Evolutionary conservation across 2,888 invertebrate species (phyloP).

Genomic region (Osmoderma eremita): DNA sequence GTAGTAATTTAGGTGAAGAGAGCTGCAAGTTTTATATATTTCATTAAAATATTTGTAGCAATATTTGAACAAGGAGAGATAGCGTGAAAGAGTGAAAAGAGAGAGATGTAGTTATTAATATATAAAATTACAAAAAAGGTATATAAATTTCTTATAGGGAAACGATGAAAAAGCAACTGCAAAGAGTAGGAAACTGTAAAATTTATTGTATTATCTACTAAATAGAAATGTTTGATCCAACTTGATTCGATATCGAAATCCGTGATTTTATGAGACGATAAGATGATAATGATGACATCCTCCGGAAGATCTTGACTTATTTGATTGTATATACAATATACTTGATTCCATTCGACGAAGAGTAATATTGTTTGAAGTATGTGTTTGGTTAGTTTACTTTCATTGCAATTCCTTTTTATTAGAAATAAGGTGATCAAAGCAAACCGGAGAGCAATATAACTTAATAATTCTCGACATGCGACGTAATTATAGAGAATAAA

Average conservation of each 20-base stretch:
- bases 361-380: neutral
- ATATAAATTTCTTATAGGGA: constrained; percentile 38
- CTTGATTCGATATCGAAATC: constrained; percentile 7
- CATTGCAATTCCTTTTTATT: constrained; percentile 1
- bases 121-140: constrained; percentile 38
- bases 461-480: constrained; percentile 54
- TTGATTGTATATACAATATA: constrained; percentile 25
- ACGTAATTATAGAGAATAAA: constrained; percentile 32
- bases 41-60: constrained; percentile 53
- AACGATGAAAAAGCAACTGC: constrained; percentile 44
- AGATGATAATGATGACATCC: constrained; percentile 2
- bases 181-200: constrained; percentile 37
- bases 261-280: constrained; percentile 13
- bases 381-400: constrained; percentile 8
- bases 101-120: constrained; percentile 41
- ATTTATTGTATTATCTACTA: constrained; percentile 3
- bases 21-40: constrained; percentile 51
- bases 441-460: constrained; percentile 60
- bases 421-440: constrained; percentile 55
- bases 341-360: neutral
- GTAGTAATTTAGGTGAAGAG: constrained; percentile 43
- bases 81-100: constrained; percentile 35
- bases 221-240: constrained; percentile 23
- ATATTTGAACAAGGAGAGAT: constrained; percentile 46
- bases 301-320: constrained; percentile 23